phyloP scores from a whole-genome alignment of 2,888 invertebrate species.

The Drosophila buzzatii region DNA sequence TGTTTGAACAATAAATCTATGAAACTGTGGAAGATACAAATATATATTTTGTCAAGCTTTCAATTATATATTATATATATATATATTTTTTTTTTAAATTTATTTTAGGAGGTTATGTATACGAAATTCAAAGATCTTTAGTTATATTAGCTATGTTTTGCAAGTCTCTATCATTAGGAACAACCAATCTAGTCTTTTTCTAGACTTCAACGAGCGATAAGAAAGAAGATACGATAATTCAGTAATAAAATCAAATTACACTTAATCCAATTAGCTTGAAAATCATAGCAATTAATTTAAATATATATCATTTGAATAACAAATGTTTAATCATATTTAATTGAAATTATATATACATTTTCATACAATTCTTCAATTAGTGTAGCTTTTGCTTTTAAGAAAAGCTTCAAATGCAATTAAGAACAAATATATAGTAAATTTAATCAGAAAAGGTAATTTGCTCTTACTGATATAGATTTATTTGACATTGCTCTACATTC shows the following conservation, averaged over 20 bases:
- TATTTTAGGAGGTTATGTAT: too few species aligned
- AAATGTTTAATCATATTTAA: background rate
- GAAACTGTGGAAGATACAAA: too few species aligned
- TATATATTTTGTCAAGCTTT: too few species aligned
- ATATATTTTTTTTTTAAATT: too few species aligned
- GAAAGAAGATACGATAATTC: background rate
- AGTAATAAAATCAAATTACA: background rate
- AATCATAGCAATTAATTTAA: background rate
- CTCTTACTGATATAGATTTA: background rate
- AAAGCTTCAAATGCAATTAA: background rate
- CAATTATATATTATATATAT: too few species aligned
- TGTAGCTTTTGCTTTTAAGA: background rate
- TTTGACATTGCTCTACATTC: background rate
- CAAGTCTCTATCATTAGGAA: too few species aligned
- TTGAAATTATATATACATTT: background rate
- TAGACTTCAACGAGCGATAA: background rate
- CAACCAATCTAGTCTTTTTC: background rate
- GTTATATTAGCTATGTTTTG: too few species aligned
- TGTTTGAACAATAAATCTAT: too few species aligned
- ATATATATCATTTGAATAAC: background rate
- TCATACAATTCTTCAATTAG: too few species aligned
- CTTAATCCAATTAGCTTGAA: background rate
- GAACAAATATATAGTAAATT: too few species aligned
- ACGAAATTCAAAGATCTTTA: too few species aligned
- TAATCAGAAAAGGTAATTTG: too few species aligned